Conservation (phyloP, 2,113 vertebrate species). For the Syngnathoides biaculeatus region DNA sequence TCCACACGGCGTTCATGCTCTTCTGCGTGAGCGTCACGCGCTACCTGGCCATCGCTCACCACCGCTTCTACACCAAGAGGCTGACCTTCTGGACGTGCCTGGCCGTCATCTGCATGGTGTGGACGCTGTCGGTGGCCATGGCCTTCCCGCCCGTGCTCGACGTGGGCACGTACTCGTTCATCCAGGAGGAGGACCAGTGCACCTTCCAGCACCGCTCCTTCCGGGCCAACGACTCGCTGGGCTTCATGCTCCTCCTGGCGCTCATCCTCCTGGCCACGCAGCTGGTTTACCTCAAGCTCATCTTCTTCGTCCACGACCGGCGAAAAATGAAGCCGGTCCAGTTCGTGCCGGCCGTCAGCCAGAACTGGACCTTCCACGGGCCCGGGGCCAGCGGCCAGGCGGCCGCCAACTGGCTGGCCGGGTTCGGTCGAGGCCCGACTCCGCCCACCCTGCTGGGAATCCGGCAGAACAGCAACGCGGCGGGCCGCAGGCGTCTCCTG, state of each 20-base stretch:
- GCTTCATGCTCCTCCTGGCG: slow-evolving; percentile 98
- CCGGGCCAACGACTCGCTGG: slow-evolving; percentile 97
- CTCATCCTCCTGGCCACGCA: slow-evolving; percentile 98
- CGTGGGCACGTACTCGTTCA: slow-evolving; percentile 97
- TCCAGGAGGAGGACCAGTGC: slow-evolving; percentile 98
- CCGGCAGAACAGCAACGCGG: slow-evolving; percentile 94
- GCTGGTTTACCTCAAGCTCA: slow-evolving; percentile 99
- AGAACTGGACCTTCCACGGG: slow-evolving; percentile 99
- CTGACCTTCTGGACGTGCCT: slow-evolving; percentile 98
- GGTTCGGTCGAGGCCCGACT: slow-evolving; percentile 96
- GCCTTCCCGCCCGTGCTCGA: slow-evolving; percentile 97
- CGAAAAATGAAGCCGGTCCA: slow-evolving; percentile 99
- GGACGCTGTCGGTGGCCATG: slow-evolving; percentile 99
- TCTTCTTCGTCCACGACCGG: slow-evolving; percentile 97
- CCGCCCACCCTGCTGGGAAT: slow-evolving; percentile 97
- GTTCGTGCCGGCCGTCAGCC: slow-evolving; percentile 98
- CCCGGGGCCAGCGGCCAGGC: slow-evolving; percentile 97
- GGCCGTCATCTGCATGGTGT: slow-evolving; percentile 99
- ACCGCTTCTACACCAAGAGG: slow-evolving; percentile 98
- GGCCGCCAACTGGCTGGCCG: slow-evolving; percentile 97
- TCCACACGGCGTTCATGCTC: slow-evolving; percentile 98
- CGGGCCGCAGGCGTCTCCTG: slow-evolving; percentile 91
- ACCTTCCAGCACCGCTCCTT: slow-evolving; percentile 99
- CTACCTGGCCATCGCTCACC: slow-evolving; percentile 97
- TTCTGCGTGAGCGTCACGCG: slow-evolving; percentile 98